A percentile compares a stretch with the other conserved stretches of the same genome.
phyloP scores from a whole-genome alignment of 2,797 vertebrate species.

The Morus bassanus region DNA sequence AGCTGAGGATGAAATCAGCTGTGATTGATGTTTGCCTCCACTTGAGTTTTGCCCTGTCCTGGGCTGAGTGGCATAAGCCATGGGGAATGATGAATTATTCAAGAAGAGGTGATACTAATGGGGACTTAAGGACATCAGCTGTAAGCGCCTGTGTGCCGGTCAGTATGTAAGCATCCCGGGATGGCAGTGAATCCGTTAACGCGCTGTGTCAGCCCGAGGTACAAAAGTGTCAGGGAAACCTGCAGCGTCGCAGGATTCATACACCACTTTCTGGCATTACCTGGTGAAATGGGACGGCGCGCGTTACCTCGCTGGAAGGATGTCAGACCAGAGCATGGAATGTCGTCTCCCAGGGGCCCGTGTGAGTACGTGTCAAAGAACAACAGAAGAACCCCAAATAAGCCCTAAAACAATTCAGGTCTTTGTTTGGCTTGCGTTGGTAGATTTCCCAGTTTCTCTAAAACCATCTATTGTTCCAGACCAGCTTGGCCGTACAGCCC shows the following conservation, averaged over 20 bases:
- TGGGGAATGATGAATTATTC: not conserved
- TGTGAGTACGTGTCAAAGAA: not conserved
- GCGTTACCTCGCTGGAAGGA: not conserved
- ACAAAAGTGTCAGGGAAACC: accelerated
- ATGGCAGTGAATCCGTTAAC: accelerated
- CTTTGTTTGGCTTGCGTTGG: not conserved
- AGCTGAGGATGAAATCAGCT: not conserved
- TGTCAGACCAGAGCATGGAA: accelerated
- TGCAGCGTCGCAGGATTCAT: accelerated
- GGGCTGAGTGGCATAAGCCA: not conserved
- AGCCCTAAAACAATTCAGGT: not conserved
- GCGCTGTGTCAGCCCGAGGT: accelerated
- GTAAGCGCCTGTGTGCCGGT: not conserved
- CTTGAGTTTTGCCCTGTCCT: not conserved
- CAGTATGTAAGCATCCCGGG: accelerated
- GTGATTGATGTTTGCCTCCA: not conserved
- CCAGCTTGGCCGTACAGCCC: not conserved
- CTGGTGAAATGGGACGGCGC: accelerated
- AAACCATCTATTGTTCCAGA: not conserved
- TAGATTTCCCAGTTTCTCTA: not conserved
- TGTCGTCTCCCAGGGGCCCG: accelerated
- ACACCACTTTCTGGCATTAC: accelerated
- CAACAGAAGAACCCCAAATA: not conserved
- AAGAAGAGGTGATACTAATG: not conserved
- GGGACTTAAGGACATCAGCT: accelerated